These are phyloP conservation scores for Dermatemys mawii DNA, from an alignment of 2,113 vertebrate genomes.

Conservation along the genomic window DNA sequence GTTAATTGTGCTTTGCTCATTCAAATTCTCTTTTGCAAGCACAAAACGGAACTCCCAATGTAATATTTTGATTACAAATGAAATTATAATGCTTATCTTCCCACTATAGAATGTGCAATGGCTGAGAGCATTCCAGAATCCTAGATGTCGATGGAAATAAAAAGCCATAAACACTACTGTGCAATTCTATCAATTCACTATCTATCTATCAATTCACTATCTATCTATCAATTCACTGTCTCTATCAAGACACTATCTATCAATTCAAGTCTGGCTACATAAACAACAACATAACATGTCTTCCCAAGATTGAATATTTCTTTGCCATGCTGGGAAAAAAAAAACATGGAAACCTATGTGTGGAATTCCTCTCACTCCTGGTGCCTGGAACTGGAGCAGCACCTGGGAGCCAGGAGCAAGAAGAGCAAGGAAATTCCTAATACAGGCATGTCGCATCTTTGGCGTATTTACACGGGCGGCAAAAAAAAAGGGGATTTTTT, in stretches of 20 bases:
- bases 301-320: not conserved
- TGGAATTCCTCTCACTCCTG: not conserved
- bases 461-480: no score
- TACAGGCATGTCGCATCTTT: no score
- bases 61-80: not conserved
- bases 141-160: not conserved
- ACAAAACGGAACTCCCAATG: not conserved
- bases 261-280: not conserved
- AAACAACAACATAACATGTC: not conserved
- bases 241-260: no score
- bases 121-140: not conserved
- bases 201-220: no score
- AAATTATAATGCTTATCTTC: not conserved
- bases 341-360: not conserved
- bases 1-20: not conserved
- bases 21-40: not conserved
- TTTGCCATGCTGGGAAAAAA: not conserved
- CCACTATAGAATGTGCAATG: not conserved
- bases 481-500: no score
- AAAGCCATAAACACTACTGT: not conserved
- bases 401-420: not conserved
- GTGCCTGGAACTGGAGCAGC: not conserved
- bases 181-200: no score
- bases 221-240: no score
- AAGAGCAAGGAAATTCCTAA: not conserved